Percentiles rank a stretch among this genome's conserved stretches.
Conservation (phyloP, 1,140 invertebrate genomes). For the Paramacrobiotus metropolitanus region DNA sequence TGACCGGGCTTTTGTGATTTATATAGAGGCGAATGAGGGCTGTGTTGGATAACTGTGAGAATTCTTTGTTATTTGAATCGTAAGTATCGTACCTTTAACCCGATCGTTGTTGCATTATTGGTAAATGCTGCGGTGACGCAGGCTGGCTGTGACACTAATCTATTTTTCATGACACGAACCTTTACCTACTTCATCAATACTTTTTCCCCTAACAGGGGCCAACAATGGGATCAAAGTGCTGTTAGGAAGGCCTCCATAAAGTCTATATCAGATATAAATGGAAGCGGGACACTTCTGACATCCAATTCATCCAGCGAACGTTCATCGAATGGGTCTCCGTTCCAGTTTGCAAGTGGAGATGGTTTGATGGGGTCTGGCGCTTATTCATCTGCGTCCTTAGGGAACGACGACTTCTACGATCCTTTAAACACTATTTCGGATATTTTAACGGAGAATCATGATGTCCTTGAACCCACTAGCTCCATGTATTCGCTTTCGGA, state of each 20-base stretch:
- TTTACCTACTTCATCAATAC: no score
- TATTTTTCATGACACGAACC: no score
- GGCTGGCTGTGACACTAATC: not conserved
- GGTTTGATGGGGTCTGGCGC: not conserved
- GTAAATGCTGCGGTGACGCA: not conserved
- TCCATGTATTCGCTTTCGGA: no score
- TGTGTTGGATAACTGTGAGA: not conserved
- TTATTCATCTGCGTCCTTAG: not conserved
- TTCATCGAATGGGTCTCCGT: not conserved
- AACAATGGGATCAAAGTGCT: not conserved
- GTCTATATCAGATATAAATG: not conserved
- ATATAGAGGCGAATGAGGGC: not conserved
- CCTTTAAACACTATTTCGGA: not conserved
- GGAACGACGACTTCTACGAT: not conserved
- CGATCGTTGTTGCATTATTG: not conserved
- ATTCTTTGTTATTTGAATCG: not conserved
- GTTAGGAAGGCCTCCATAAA: not conserved
- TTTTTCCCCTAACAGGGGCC: not conserved
- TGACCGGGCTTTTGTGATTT: not conserved
- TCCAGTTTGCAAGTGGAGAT: not conserved
- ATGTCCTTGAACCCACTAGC: no score
- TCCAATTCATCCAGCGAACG: conserved; percentile 4
- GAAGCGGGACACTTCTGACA: not conserved
- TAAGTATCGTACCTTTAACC: not conserved
- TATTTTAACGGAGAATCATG: not conserved